phyloP scores from a whole-genome alignment of 2,113 vertebrate genomes.

The Malurus alboscapulatus region DNA sequence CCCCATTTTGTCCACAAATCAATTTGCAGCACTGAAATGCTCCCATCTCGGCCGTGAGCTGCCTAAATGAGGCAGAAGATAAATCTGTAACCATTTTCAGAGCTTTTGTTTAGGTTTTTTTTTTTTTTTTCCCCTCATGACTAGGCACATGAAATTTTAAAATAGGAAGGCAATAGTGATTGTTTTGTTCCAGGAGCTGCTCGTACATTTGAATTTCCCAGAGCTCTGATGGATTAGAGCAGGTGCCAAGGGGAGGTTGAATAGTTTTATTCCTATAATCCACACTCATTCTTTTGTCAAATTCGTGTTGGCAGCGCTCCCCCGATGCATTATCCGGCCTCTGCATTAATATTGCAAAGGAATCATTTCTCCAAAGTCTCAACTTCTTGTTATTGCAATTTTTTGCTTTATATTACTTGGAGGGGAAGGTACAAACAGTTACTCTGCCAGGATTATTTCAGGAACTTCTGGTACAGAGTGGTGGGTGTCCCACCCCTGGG shows the following conservation, averaged over 20 bases:
- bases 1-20: constrained; percentile 14
- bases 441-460: fast-evolving
- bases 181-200: neutral
- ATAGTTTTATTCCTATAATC: neutral
- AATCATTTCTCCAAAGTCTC: neutral
- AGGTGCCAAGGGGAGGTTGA: neutral
- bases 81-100: neutral
- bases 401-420: neutral
- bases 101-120: neutral
- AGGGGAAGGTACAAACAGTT: neutral
- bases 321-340: neutral
- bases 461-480: neutral
- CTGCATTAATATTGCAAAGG: neutral
- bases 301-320: neutral
- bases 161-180: neutral
- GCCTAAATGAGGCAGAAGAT: neutral
- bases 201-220: neutral
- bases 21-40: neutral
- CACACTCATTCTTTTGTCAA: neutral
- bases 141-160: neutral
- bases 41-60: neutral
- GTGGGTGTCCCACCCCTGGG: neutral
- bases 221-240: neutral
- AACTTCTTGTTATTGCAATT: neutral
- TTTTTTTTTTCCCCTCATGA: neutral